Conservation (phyloP, 2,888 invertebrate species). For the Blastobasis lacticolella region DNA sequence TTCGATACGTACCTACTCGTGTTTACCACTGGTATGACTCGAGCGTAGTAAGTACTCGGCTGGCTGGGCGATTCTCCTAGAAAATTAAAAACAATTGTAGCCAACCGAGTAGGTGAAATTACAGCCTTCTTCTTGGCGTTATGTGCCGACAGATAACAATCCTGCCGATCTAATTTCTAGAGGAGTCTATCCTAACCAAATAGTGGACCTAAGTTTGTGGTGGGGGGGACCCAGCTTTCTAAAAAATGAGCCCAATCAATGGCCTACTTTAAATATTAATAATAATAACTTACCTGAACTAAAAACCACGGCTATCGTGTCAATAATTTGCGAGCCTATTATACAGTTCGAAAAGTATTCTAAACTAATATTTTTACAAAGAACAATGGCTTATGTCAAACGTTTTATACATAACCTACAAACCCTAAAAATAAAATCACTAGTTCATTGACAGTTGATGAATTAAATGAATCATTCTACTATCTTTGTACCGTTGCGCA, state of each 20-base stretch:
- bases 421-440: constrained; percentile 6
- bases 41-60: constrained; percentile 1
- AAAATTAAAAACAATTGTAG: too few relatives aligned
- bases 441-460: constrained; percentile 5
- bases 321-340: not conserved
- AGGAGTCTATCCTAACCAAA: constrained; percentile 7
- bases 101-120: too few relatives aligned
- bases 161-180: constrained; percentile 10
- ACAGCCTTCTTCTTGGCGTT: not conserved
- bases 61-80: not conserved
- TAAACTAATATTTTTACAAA: not conserved
- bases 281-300: constrained; percentile 8
- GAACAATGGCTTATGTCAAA: constrained; percentile 3
- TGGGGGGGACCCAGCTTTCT: constrained; percentile 17
- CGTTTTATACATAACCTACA: constrained; percentile 11
- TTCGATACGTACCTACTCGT: constrained; percentile 1
- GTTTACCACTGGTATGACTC: constrained; percentile 1
- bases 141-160: not conserved
- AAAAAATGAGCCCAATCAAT: constrained; percentile 7
- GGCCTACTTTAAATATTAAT: constrained; percentile 10
- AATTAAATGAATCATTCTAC: constrained; percentile 8
- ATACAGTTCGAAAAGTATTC: constrained; percentile 7
- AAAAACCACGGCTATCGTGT: constrained; percentile 3
- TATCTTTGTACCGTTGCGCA: constrained; percentile 9
- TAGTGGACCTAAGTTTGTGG: constrained; percentile 5